Conservation (phyloP, 2,113 vertebrate species). For the Pholis gunnellus region DNA sequence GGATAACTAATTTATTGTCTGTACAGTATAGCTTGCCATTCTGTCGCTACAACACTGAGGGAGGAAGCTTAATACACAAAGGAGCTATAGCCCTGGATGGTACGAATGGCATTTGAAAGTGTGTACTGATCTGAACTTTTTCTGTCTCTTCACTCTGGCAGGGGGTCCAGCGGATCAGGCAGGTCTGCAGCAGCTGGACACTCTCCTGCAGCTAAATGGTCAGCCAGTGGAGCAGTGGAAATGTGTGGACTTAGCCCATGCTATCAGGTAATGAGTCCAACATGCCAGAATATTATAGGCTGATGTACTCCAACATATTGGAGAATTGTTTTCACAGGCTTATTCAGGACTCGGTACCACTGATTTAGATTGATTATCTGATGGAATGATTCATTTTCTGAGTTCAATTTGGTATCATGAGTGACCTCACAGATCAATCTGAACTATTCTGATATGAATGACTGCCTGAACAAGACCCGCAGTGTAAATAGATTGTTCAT, state of each 20-base stretch:
- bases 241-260: constrained; percentile 93
- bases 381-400: background rate
- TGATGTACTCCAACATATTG: background rate
- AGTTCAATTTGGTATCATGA: background rate
- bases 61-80: background rate
- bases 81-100: background rate
- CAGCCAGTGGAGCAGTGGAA: constrained; percentile 96
- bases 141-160: constrained; percentile 58
- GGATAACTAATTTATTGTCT: background rate
- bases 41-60: background rate
- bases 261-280: constrained; percentile 87
- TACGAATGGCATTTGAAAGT: background rate
- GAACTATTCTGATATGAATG: background rate
- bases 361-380: constrained; percentile 8
- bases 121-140: constrained; percentile 5
- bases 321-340: background rate
- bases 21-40: background rate
- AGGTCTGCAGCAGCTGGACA: constrained; percentile 93
- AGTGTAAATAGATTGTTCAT: background rate
- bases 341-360: background rate
- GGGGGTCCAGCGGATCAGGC: constrained; percentile 94
- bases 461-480: background rate
- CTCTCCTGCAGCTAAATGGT: constrained; percentile 92
- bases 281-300: background rate
- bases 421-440: background rate